Percentiles rank a stretch among this genome's conserved stretches.
These are phyloP conservation scores for Leuciscus idus DNA, from an alignment of 2,113 vertebrate species.

Conservation along the genomic window DNA sequence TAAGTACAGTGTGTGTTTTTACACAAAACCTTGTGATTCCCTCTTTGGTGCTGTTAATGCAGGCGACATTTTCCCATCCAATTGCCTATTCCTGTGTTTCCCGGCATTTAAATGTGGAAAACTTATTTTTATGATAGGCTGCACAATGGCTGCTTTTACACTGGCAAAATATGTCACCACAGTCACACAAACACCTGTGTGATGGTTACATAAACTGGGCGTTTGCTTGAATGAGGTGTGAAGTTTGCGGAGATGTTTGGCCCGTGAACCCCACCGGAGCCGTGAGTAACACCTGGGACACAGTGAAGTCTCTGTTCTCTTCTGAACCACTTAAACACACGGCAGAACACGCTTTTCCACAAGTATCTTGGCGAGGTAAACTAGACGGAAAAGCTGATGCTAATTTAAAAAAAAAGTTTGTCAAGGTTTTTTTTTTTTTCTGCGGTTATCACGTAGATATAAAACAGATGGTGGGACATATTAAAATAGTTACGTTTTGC, in stretches of 20 bases:
- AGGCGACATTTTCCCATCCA: background rate
- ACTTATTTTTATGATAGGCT: background rate
- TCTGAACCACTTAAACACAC: background rate
- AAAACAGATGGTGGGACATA: slow-evolving; percentile 2
- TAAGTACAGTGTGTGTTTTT: background rate
- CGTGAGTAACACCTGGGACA: slow-evolving; percentile 39
- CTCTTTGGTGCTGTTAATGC: background rate
- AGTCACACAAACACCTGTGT: slow-evolving; percentile 19
- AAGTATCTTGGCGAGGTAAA: slow-evolving; percentile 13
- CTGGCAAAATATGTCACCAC: background rate
- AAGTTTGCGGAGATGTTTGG: slow-evolving; percentile 19
- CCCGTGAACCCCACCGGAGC: background rate
- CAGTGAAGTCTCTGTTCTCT: slow-evolving; percentile 51
- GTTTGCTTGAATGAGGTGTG: background rate
- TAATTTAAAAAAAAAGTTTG: background rate
- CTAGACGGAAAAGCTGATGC: slow-evolving; percentile 14
- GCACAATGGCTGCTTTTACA: slow-evolving; percentile 14
- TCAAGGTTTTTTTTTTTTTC: background rate
- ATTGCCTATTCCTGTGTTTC: background rate
- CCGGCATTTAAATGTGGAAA: background rate
- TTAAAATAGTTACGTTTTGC: background rate
- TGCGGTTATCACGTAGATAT: background rate
- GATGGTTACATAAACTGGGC: slow-evolving; percentile 26
- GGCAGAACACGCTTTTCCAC: slow-evolving; percentile 36
- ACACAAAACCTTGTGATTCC: background rate